These are phyloP conservation scores for Mercenaria mercenaria DNA, from an alignment of 1,140 invertebrate genomes.

Conservation along the genomic window DNA sequence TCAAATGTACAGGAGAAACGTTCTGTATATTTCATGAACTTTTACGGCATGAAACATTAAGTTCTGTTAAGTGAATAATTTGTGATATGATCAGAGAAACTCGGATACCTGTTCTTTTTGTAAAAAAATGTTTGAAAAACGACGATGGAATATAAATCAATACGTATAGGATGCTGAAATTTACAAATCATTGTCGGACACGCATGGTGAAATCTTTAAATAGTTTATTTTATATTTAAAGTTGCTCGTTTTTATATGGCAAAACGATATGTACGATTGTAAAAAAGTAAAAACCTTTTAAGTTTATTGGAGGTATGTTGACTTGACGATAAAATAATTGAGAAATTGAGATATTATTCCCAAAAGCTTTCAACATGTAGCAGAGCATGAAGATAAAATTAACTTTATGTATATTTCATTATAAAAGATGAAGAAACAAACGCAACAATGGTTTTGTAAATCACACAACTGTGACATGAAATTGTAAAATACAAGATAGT, in stretches of 20 bases:
- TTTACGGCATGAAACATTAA: neutral
- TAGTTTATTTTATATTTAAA: neutral
- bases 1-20: neutral
- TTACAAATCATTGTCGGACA: neutral
- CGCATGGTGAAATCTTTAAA: neutral
- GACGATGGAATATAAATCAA: neutral
- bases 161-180: neutral
- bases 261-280: neutral
- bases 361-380: conserved; percentile 7
- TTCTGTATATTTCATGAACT: conserved; percentile 7
- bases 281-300: conserved; percentile 21
- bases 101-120: neutral
- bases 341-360: conserved; percentile 35
- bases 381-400: neutral
- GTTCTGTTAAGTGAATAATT: neutral
- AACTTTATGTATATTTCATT: conserved; percentile 33
- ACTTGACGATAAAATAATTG: conserved; percentile 20
- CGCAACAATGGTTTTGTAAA: conserved; percentile 13
- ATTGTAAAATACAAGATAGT: neutral
- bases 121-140: neutral
- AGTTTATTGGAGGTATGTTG: neutral
- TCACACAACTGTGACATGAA: neutral
- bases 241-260: neutral
- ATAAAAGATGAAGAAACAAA: conserved; percentile 9
- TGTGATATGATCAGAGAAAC: neutral